phyloP scores from a whole-genome alignment of 2,113 vertebrate genomes.

The Pseudopodoces humilis region DNA sequence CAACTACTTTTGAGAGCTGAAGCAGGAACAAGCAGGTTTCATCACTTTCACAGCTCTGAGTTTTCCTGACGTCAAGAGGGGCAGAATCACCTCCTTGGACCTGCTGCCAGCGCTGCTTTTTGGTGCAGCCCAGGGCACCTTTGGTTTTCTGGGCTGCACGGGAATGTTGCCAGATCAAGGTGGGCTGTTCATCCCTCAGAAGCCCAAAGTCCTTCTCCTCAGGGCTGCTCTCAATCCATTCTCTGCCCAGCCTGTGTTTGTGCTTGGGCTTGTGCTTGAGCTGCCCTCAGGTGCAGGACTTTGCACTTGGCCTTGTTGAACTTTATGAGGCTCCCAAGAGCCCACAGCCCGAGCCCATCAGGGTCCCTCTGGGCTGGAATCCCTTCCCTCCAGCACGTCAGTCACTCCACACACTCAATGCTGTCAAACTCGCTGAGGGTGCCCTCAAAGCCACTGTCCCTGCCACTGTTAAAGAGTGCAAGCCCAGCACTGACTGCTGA shows the following conservation, averaged over 20 bases:
- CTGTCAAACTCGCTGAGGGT: fast-evolving
- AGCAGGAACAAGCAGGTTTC: neutral
- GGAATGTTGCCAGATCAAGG: neutral
- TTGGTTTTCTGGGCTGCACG: neutral
- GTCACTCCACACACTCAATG: neutral
- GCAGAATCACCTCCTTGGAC: neutral
- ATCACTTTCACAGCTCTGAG: neutral
- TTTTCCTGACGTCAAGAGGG: neutral
- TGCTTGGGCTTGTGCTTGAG: neutral
- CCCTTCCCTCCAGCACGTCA: neutral
- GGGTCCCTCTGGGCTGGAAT: too few relatives aligned
- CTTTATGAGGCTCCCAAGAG: neutral
- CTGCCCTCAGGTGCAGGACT: neutral
- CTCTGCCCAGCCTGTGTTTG: neutral
- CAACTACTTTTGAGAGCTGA: neutral
- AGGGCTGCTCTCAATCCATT: neutral
- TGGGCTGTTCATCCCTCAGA: neutral
- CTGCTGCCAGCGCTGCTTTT: neutral
- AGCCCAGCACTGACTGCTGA: too few relatives aligned
- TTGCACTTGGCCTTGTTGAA: neutral
- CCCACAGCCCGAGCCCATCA: too few relatives aligned
- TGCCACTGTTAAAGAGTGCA: neutral
- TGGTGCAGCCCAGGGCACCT: neutral
- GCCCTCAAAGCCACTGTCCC: neutral
- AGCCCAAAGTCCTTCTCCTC: neutral